Percentiles rank a stretch among this genome's conserved stretches.
These are phyloP conservation scores for Sceloporus undulatus DNA, from an alignment of 2,113 vertebrate species.

Conservation along the genomic window DNA sequence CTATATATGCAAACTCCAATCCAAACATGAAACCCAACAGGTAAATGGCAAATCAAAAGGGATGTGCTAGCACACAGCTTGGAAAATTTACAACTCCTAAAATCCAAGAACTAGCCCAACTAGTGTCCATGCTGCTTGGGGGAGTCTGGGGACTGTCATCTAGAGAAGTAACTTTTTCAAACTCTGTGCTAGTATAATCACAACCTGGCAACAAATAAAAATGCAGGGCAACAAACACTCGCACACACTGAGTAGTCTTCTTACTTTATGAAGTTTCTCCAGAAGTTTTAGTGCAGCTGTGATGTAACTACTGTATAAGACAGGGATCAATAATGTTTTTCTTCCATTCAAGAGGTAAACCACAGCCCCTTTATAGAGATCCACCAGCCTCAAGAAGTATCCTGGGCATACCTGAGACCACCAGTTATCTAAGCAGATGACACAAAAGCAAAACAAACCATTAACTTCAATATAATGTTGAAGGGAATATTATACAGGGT, in stretches of 20 bases:
- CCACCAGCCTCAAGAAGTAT: constrained; percentile 91
- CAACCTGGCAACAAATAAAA: no score
- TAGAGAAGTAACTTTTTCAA: no score
- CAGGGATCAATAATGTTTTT: constrained; percentile 89
- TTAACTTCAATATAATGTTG: not conserved
- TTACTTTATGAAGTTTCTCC: constrained; percentile 96
- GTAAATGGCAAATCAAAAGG: not conserved
- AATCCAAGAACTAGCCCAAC: no score
- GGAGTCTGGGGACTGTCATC: no score
- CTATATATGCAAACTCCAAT: no score
- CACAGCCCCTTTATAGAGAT: constrained; percentile 94
- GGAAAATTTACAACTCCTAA: no score
- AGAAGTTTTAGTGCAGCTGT: constrained; percentile 89
- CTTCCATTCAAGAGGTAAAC: constrained; percentile 93
- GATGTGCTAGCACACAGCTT: no score
- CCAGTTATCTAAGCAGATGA: constrained; percentile 92
- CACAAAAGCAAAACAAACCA: constrained; percentile 30
- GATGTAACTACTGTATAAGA: constrained; percentile 92
- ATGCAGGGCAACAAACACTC: not conserved
- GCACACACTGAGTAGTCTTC: fast-evolving
- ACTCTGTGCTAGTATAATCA: no score
- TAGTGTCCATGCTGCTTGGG: no score
- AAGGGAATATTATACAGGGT: not conserved
- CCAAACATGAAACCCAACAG: not conserved
- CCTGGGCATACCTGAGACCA: constrained; percentile 91